phyloP scores from a whole-genome alignment of 1,140 invertebrate genomes.

The Hestina assimilis region DNA sequence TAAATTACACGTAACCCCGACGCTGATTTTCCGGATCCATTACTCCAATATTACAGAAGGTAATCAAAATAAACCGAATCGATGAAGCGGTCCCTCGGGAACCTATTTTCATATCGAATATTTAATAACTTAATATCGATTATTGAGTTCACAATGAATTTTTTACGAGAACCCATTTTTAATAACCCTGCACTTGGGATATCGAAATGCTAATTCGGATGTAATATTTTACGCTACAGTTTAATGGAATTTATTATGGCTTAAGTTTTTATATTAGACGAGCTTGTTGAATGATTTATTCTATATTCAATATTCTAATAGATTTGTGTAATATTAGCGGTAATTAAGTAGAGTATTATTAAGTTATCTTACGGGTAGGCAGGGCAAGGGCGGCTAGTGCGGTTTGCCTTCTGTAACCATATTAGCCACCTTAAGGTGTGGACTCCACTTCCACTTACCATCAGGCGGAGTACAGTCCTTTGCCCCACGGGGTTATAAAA shows the following conservation, averaged over 20 bases:
- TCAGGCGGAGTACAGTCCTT: too few relatives aligned
- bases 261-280: slow-evolving; percentile 6
- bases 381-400: too few relatives aligned
- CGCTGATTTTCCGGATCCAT: slow-evolving; percentile 24
- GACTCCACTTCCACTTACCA: too few relatives aligned
- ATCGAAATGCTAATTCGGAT: slow-evolving; percentile 22
- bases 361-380: too few relatives aligned
- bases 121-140: slow-evolving; percentile 34
- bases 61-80: slow-evolving; percentile 29
- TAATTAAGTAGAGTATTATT: too few relatives aligned
- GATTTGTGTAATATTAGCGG: too few relatives aligned
- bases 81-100: slow-evolving; percentile 22
- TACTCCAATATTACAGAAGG: slow-evolving; percentile 23
- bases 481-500: too few relatives aligned
- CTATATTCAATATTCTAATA: background rate
- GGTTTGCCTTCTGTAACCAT: too few relatives aligned
- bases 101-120: slow-evolving; percentile 31
- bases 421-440: too few relatives aligned
- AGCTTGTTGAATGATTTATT: background rate
- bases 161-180: slow-evolving; percentile 23
- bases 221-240: slow-evolving; percentile 16
- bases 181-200: slow-evolving; percentile 20
- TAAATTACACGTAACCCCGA: background rate
- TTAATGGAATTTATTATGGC: slow-evolving; percentile 25
- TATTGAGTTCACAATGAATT: slow-evolving; percentile 31